These are phyloP conservation scores for Daubentonia madagascariensis DNA, from an alignment of 2,113 vertebrate genomes.

Conservation along the genomic window DNA sequence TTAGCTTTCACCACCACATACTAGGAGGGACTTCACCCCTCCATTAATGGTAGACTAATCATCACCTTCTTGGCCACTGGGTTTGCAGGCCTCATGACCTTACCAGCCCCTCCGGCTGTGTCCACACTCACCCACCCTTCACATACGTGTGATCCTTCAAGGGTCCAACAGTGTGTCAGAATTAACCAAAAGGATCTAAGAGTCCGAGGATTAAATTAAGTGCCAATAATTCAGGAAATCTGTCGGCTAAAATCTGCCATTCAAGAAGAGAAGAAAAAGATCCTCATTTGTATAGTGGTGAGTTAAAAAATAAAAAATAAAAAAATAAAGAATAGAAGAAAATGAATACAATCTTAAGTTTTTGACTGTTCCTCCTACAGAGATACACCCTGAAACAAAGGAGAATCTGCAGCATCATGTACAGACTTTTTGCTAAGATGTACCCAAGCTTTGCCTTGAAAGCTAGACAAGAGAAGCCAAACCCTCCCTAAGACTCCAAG, in stretches of 20 bases:
- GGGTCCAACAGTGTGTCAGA: neutral
- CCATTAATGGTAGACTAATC: neutral
- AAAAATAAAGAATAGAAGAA: neutral
- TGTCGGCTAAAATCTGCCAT: neutral
- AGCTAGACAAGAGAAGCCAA: neutral
- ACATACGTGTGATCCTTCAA: neutral
- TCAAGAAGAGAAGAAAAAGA: neutral
- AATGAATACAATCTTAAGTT: conserved; percentile 27
- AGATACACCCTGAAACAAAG: neutral
- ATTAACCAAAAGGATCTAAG: neutral
- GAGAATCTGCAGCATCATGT: neutral
- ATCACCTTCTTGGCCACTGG: neutral
- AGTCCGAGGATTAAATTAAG: neutral
- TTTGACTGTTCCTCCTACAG: neutral
- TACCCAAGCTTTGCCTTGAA: neutral
- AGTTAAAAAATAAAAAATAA: too few relatives aligned
- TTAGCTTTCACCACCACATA: neutral
- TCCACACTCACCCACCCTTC: neutral
- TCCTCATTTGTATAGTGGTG: too few relatives aligned
- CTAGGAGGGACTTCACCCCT: neutral
- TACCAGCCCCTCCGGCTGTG: neutral
- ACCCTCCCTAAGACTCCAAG: neutral
- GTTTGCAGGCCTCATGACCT: neutral
- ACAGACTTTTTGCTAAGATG: neutral
- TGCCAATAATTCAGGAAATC: neutral